Evolutionary conservation across 92 coral and sea anemone genomes (phyloP).

Genomic region (Zoanthus sansibaricus): DNA sequence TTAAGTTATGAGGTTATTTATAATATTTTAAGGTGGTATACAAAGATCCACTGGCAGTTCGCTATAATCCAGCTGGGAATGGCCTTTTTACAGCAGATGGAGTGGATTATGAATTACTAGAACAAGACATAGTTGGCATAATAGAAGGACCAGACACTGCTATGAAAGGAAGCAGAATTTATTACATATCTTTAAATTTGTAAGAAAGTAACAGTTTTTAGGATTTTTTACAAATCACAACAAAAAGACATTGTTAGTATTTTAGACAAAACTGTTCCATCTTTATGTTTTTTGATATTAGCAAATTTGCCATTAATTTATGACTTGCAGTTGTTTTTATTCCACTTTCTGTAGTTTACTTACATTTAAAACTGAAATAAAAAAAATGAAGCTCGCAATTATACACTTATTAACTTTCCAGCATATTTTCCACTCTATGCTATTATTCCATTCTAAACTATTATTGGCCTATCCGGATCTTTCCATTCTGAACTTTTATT

Average conservation of each 20-base stretch:
- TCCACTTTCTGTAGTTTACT: conserved; percentile 24
- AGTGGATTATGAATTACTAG: conserved; percentile 7
- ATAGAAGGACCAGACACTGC: conserved; percentile 6
- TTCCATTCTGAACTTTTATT: conserved; percentile 16
- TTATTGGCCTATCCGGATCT: conserved; percentile 4
- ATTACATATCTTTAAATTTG: background rate
- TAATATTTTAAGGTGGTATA: background rate
- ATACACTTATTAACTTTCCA: conserved; percentile 17
- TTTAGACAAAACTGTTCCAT: background rate
- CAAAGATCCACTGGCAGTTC: conserved; percentile 6
- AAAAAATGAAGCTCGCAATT: background rate
- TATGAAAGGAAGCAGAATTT: background rate
- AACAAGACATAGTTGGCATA: conserved; percentile 3
- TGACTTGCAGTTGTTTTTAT: conserved; percentile 12
- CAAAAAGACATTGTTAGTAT: conserved; percentile 2
- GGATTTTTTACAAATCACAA: background rate
- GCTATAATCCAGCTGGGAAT: conserved; percentile 8
- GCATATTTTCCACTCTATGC: conserved; percentile 17
- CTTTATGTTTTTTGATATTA: conserved; percentile 2
- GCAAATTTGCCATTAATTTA: conserved; percentile 1
- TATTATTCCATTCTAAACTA: background rate
- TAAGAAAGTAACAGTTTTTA: conserved; percentile 4
- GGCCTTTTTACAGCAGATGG: conserved; percentile 1
- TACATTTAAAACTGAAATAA: conserved; percentile 22
- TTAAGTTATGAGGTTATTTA: background rate